These are phyloP conservation scores for Cydia fagiglandana DNA, from an alignment of 1,140 invertebrate genomes.

Conservation along the genomic window DNA sequence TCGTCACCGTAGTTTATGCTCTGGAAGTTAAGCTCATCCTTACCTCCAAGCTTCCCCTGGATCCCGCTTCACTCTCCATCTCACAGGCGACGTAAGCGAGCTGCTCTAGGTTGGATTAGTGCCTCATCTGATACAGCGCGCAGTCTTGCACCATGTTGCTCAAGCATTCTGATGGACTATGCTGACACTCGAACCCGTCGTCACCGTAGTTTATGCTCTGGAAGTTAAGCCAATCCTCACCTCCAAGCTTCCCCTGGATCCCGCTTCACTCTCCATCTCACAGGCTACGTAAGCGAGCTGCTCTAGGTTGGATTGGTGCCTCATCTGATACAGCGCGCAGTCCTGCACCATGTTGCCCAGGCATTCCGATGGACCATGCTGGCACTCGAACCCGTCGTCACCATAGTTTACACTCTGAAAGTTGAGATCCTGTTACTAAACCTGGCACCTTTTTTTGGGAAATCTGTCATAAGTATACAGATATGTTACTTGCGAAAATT, in stretches of 20 bases:
- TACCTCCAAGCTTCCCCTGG: conserved; percentile 53
- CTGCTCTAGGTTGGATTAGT: conserved; percentile 45
- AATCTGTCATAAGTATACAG: too few species aligned
- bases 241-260: conserved; percentile 46
- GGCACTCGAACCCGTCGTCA: conserved; percentile 60
- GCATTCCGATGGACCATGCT: conserved; percentile 64
- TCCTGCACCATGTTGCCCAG: conserved; percentile 68
- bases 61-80: conserved; percentile 52
- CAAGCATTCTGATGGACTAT: conserved; percentile 60
- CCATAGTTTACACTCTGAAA: conserved; percentile 66
- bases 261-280: conserved; percentile 58
- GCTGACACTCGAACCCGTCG: conserved; percentile 64
- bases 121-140: conserved; percentile 50
- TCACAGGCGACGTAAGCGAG: conserved; percentile 64
- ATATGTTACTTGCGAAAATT: too few species aligned
- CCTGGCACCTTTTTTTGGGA: too few species aligned
- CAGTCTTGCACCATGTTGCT: conserved; percentile 71
- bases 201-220: conserved; percentile 65
- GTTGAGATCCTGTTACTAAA: too few species aligned
- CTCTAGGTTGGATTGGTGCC: conserved; percentile 42
- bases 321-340: conserved; percentile 57
- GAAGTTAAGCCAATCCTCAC: conserved; percentile 40
- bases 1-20: too few species aligned
- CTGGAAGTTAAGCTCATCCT: background rate
- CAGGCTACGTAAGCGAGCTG: conserved; percentile 61